phyloP scores from a whole-genome alignment of 2,113 vertebrate genomes.

The Rhinichthys klamathensis region DNA sequence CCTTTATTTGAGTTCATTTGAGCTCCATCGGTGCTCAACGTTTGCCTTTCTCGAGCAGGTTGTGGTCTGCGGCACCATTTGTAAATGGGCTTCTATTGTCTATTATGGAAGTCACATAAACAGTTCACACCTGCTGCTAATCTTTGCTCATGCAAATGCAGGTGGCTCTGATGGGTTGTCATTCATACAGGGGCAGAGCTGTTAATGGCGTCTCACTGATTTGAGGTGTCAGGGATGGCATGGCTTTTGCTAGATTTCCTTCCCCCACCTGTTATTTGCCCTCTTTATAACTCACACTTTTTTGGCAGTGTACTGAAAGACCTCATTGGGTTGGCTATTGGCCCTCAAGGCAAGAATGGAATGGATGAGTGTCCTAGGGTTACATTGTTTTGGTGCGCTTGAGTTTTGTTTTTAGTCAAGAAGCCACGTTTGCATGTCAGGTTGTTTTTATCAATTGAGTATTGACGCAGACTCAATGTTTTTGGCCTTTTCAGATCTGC shows the following conservation, averaged over 20 bases:
- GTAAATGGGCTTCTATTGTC: slow-evolving; percentile 26
- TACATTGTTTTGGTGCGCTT: not conserved
- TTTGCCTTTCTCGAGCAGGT: slow-evolving; percentile 18
- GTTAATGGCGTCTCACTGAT: slow-evolving; percentile 57
- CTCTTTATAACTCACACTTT: slow-evolving; percentile 45
- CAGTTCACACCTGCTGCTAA: slow-evolving; percentile 68
- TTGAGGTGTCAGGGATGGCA: slow-evolving; percentile 65
- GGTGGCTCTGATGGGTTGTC: slow-evolving; percentile 71
- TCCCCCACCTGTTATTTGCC: slow-evolving; percentile 37
- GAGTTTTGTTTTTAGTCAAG: not conserved
- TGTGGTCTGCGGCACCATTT: slow-evolving; percentile 3
- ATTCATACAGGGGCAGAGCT: slow-evolving; percentile 64
- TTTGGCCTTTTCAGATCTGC: slow-evolving; percentile 73
- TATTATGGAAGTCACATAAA: slow-evolving; percentile 39
- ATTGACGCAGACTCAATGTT: not conserved
- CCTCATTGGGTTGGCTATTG: slow-evolving; percentile 40
- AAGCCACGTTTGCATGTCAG: not conserved
- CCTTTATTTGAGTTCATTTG: slow-evolving; percentile 1
- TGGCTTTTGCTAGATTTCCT: slow-evolving; percentile 51
- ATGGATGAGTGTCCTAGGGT: slow-evolving; percentile 16
- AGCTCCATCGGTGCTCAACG: not conserved
- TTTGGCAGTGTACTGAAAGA: slow-evolving; percentile 43
- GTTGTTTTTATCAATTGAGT: not conserved
- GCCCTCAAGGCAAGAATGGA: slow-evolving; percentile 28
- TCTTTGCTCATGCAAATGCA: slow-evolving; percentile 66